Evolutionary conservation across 1,140 invertebrate species (phyloP), one percentile per base, ranked within the genome.

Genomic region (Atta colombica): DNA sequence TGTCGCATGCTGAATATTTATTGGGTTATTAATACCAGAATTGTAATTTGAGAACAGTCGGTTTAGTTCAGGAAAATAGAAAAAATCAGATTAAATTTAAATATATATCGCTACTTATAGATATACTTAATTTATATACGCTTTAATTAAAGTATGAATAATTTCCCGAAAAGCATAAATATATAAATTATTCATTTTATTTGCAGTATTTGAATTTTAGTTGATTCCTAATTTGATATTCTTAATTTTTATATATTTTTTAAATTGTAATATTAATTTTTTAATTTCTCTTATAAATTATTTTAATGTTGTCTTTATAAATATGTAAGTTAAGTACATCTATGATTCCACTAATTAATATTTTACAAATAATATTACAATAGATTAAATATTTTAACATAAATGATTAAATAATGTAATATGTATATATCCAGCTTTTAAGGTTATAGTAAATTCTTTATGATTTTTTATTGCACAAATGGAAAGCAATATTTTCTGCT

Each of bases 1-100:
- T 71, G 65, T 81, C 31, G 16, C 14, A 6, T 35, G n/a, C 14
- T 80, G 51, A 69, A 81, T 71, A 81, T 81, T 81, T 58, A 81
- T 81, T 71, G 55, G 31, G 14, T 45, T 53, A 71, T 81, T 81
- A 71, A 81, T 35, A 16, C 3, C 77, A 25, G 10, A 71, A 71
- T 81, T 81, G 49, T 49, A 49, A 25, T 14, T 39, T 58, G 4
- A 2, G 12, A 58, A 16, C 31, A 28, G 5, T 18, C 21, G 16
- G 14, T 7, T 53, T 53, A 8, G 3, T 69, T 69, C 53, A 5
- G 16, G 6, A 71, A 71, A 58, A n/a, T 7, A 53, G n/a, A 14
- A 28, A 39, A 8, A 55, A 28, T 16, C 35, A 14, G 35, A 45
- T 71, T 12, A 39, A 6, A 81, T 71, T 39, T 39, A 65, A 77